A percentile compares a stretch with the other conserved stretches of the same genome.
phyloP scores from a whole-genome alignment of 2,113 vertebrate genomes.

The Felis chaus region DNA sequence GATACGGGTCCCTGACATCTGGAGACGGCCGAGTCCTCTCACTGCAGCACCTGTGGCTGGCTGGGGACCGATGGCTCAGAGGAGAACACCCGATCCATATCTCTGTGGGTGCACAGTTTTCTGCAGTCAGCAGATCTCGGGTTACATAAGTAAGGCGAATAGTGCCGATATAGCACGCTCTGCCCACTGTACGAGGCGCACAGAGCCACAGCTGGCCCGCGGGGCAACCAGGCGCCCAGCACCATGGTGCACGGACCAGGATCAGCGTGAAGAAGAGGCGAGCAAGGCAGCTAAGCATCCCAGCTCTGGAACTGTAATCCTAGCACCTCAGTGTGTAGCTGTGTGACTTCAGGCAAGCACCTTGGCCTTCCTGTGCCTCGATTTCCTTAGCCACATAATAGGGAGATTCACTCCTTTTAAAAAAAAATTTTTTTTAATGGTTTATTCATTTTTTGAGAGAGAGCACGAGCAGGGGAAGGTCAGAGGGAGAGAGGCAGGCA shows the following conservation, averaged over 20 bases:
- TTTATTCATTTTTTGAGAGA: too few relatives aligned
- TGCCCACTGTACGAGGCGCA: accelerated
- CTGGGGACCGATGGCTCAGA: neutral
- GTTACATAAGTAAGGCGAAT: neutral
- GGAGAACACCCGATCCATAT: neutral
- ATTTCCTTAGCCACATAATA: neutral
- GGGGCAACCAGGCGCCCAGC: too few relatives aligned
- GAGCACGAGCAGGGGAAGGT: too few relatives aligned
- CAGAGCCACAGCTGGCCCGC: accelerated
- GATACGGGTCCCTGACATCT: neutral
- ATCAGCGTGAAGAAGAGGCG: neutral
- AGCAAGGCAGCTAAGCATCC: neutral
- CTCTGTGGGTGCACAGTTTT: neutral
- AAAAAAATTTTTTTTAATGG: too few relatives aligned
- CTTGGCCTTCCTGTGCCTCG: neutral
- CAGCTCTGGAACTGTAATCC: neutral
- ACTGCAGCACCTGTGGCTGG: neutral
- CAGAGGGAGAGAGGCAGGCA: too few relatives aligned
- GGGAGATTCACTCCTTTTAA: neutral
- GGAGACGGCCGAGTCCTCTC: neutral
- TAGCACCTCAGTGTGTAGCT: neutral
- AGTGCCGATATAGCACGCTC: neutral
- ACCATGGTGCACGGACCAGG: neutral
- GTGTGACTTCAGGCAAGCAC: neutral
- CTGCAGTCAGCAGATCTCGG: conserved; percentile 35